phyloP scores from a whole-genome alignment of 2,888 invertebrate genomes.

The Drosophila subsilvestris region DNA sequence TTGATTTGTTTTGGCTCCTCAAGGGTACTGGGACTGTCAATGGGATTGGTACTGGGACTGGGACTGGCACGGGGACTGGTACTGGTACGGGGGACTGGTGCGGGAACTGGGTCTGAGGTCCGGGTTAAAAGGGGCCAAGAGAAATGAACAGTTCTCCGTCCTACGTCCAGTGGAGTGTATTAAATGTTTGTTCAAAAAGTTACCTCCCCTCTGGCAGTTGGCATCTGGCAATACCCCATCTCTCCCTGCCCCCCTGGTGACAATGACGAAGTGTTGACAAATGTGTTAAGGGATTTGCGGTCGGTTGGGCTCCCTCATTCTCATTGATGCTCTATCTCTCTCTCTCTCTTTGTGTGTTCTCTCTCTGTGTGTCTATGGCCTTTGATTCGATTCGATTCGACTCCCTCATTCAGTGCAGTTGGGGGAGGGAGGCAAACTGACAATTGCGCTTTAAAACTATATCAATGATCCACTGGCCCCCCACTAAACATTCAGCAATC shows the following conservation, averaged over 20 bases:
- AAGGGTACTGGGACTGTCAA: constrained; percentile 5
- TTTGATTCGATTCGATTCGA: constrained; percentile 49
- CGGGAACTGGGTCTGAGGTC: background rate
- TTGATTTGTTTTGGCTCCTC: constrained; percentile 69
- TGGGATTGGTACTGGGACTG: too few species aligned
- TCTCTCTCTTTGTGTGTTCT: background rate
- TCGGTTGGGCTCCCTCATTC: constrained; percentile 67
- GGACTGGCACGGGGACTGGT: background rate
- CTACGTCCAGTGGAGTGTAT: constrained; percentile 63
- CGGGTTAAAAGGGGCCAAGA: constrained; percentile 44
- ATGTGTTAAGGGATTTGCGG: constrained; percentile 82
- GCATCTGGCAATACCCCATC: background rate
- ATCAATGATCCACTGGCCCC: background rate
- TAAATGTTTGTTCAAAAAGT: constrained; percentile 66
- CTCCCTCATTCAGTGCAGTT: background rate
- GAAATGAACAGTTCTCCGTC: constrained; percentile 11
- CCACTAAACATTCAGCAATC: background rate
- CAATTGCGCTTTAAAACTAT: constrained; percentile 35
- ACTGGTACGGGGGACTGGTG: background rate
- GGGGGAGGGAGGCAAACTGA: background rate
- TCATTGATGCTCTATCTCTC: constrained; percentile 46
- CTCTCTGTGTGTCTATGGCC: constrained; percentile 55
- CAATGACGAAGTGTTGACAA: constrained; percentile 82
- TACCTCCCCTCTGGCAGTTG: constrained; percentile 1
- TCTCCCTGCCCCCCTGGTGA: constrained; percentile 45